phyloP scores from a whole-genome alignment of 2,797 vertebrate species.

The Oreochromis mossambicus region DNA sequence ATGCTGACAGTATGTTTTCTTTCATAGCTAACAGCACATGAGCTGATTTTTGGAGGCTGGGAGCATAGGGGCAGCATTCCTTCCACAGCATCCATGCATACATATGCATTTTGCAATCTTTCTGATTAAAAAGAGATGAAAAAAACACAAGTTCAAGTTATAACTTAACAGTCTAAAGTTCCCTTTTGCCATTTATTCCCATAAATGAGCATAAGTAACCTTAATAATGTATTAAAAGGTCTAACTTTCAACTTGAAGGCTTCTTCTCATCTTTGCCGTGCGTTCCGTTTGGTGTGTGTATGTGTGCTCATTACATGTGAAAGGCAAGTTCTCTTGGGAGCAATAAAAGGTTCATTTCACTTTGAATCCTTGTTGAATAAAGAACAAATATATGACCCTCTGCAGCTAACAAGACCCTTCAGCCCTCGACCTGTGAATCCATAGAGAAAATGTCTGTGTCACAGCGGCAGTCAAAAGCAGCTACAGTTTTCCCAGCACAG shows the following conservation, averaged over 20 bases:
- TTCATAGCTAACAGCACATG: not conserved
- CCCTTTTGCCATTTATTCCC: not conserved
- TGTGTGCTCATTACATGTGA: slow-evolving; percentile 2
- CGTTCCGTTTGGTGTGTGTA: not conserved
- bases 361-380: slow-evolving; percentile 20
- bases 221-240: slow-evolving; percentile 27
- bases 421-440: slow-evolving; percentile 24
- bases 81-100: not conserved
- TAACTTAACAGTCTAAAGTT: not conserved
- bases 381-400: slow-evolving; percentile 3
- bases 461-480: slow-evolving; percentile 32
- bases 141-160: not conserved
- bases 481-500: slow-evolving; percentile 23
- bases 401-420: slow-evolving; percentile 35
- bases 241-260: not conserved
- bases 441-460: slow-evolving; percentile 21
- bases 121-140: not conserved
- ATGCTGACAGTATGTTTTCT: not conserved
- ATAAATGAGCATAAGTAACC: not conserved
- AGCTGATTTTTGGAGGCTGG: not conserved
- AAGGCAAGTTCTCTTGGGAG: not conserved
- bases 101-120: not conserved
- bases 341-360: slow-evolving; percentile 7
- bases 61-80: fast-evolving
- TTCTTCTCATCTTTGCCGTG: not conserved